These are phyloP conservation scores for Papilio helenus DNA, from an alignment of 1,140 invertebrate species.

Conservation along the genomic window DNA sequence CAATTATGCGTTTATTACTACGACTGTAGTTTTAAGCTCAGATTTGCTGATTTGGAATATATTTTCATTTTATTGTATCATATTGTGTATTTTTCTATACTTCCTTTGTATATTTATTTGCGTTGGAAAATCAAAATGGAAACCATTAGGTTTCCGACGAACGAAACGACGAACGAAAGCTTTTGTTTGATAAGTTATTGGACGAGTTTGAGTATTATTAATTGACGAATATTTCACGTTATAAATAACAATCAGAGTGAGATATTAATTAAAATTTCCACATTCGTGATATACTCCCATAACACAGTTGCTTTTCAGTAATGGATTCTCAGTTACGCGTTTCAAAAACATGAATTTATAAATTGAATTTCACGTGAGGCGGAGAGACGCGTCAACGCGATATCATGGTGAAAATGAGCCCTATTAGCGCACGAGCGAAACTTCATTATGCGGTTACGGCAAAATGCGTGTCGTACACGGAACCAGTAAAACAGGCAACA, in stretches of 20 bases:
- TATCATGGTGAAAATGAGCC: constrained; percentile 68
- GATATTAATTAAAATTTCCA: neutral
- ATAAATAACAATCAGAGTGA: neutral
- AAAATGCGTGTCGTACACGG: constrained; percentile 64
- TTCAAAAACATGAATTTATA: constrained; percentile 50
- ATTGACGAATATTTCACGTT: neutral
- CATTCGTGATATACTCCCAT: neutral
- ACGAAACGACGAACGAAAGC: too few species aligned
- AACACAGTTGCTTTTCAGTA: constrained; percentile 5
- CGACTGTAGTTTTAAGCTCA: neutral
- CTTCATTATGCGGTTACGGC: constrained; percentile 73
- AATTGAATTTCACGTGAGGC: constrained; percentile 51
- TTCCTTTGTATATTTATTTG: too few species aligned
- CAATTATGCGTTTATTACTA: constrained; percentile 1
- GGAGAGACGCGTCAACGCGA: constrained; percentile 57
- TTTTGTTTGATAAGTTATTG: neutral
- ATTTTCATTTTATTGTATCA: neutral
- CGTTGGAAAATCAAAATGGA: too few species aligned
- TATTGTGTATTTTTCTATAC: neutral
- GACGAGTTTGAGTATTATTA: neutral
- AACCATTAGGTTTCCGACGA: too few species aligned
- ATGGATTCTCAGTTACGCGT: constrained; percentile 28
- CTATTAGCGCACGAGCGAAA: constrained; percentile 69
- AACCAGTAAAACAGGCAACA: constrained; percentile 48
- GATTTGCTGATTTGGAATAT: neutral